Percentiles rank a stretch among this genome's conserved stretches.
phyloP scores from a whole-genome alignment of 2,113 vertebrate species.

The Sitta europaea region DNA sequence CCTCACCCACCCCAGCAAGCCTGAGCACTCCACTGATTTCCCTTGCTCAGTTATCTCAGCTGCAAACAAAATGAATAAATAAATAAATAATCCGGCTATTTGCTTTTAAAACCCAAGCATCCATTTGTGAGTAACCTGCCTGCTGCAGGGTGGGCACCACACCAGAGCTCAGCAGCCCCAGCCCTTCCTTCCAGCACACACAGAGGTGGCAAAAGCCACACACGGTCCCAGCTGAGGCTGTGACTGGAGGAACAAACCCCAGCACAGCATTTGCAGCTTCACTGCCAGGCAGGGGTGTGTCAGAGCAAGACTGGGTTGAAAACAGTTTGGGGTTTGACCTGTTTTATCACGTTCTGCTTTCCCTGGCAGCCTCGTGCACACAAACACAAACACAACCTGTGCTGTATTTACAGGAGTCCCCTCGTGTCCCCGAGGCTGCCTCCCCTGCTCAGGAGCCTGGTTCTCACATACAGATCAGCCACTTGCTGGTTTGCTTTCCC shows the following conservation, averaged over 20 bases:
- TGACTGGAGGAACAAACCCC: background rate
- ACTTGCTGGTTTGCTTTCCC: background rate
- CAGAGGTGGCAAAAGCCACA: background rate
- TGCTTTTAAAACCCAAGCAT: background rate
- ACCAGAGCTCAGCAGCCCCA: background rate
- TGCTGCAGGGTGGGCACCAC: background rate
- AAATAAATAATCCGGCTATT: background rate
- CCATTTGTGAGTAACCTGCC: accelerated
- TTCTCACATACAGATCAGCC: background rate
- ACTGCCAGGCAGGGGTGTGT: accelerated
- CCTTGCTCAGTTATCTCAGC: background rate
- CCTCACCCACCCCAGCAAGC: background rate
- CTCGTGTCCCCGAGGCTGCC: background rate
- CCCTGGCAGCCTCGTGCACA: background rate
- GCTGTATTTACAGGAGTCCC: background rate
- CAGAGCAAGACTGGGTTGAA: background rate
- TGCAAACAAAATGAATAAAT: background rate
- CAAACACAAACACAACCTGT: background rate
- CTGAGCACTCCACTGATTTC: background rate
- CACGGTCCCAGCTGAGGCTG: accelerated
- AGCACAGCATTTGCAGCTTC: accelerated
- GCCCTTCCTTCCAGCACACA: background rate
- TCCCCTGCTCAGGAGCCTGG: background rate
- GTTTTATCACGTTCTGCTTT: background rate
- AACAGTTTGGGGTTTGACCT: background rate